These are phyloP conservation scores for Pharmacophagus antenor DNA, from an alignment of 2,888 invertebrate genomes.

Conservation along the genomic window DNA sequence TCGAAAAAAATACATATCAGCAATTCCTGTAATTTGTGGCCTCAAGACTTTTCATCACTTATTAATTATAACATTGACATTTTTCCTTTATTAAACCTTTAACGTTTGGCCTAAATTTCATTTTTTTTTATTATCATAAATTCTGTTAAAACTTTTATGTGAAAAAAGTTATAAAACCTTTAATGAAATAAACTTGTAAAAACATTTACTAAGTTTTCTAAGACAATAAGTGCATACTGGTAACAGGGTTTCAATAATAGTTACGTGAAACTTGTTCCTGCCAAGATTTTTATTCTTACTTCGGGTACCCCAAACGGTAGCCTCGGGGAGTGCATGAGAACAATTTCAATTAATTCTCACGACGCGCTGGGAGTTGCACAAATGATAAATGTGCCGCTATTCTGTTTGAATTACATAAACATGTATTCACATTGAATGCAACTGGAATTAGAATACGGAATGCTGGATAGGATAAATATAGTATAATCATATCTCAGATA, in stretches of 20 bases:
- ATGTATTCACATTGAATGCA: neutral
- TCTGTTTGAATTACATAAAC: slow-evolving; percentile 10
- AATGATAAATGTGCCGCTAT: slow-evolving; percentile 21
- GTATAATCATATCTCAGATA: neutral
- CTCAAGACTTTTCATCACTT: too few relatives aligned
- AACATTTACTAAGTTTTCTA: neutral
- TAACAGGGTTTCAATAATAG: neutral
- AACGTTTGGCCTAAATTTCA: too few relatives aligned
- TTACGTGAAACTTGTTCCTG: neutral
- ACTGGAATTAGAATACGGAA: neutral
- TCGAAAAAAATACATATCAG: too few relatives aligned
- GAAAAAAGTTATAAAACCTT: too few relatives aligned
- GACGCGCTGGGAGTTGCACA: slow-evolving; percentile 15
- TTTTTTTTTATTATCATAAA: too few relatives aligned
- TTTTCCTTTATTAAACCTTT: too few relatives aligned
- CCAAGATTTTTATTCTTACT: neutral
- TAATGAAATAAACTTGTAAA: too few relatives aligned
- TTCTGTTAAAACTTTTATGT: too few relatives aligned
- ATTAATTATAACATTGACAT: too few relatives aligned
- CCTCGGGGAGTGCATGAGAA: slow-evolving; percentile 22
- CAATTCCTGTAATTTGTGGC: too few relatives aligned
- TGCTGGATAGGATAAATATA: neutral
- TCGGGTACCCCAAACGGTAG: slow-evolving; percentile 1
- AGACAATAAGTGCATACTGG: neutral
- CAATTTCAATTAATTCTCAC: slow-evolving; percentile 23